Conservation (phyloP, 2,888 invertebrate species). For the Mythimna lalbum region DNA sequence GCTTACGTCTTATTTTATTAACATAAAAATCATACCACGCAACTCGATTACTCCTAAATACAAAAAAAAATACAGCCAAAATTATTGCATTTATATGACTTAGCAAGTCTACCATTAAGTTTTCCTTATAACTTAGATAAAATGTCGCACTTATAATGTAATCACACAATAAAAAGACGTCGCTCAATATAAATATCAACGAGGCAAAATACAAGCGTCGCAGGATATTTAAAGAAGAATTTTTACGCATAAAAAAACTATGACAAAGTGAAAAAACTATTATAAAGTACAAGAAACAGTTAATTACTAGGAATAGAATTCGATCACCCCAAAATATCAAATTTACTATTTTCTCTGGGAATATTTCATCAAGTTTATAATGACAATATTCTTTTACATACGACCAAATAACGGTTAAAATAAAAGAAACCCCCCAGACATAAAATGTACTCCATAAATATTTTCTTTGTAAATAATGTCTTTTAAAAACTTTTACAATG, state of each 20-base stretch:
- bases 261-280: conserved; percentile 10
- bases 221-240: background rate
- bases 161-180: background rate
- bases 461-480: background rate
- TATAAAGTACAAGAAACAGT: conserved; percentile 7
- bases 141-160: background rate
- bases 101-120: no score
- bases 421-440: conserved; percentile 20
- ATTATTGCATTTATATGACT: no score
- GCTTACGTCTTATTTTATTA: no score
- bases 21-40: no score
- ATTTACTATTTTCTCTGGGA: no score
- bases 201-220: background rate
- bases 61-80: no score
- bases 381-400: background rate
- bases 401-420: background rate
- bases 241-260: background rate
- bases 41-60: no score
- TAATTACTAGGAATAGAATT: background rate
- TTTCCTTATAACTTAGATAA: background rate
- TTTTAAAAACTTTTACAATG: conserved; percentile 18
- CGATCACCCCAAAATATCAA: no score
- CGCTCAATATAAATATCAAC: conserved; percentile 6
- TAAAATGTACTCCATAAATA: conserved; percentile 12
- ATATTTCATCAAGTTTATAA: no score